Percentiles rank a stretch among this genome's conserved stretches.
Conservation (phyloP, 1,140 invertebrate species). For the Papilio dardanus region DNA sequence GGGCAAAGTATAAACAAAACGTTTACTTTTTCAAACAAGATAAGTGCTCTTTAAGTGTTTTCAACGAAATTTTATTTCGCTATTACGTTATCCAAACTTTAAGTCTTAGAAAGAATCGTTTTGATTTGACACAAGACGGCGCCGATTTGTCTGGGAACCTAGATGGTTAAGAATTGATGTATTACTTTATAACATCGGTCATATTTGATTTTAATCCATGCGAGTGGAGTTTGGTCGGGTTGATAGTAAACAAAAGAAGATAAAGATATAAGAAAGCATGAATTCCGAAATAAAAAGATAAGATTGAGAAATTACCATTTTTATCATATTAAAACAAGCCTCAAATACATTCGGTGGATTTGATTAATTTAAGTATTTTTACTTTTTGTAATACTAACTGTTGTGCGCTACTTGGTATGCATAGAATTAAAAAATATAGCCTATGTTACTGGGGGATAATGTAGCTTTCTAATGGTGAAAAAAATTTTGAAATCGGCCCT, state of each 20-base stretch:
- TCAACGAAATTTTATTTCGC: neutral
- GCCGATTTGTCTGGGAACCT: neutral
- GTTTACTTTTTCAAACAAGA: conserved; percentile 25
- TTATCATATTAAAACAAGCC: too few relatives aligned
- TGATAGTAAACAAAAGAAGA: neutral
- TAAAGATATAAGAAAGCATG: neutral
- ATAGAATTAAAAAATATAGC: too few relatives aligned
- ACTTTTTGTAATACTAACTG: too few relatives aligned
- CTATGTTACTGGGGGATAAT: too few relatives aligned
- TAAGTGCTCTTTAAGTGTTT: conserved; percentile 22
- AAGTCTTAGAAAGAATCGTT: neutral
- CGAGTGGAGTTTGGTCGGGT: too few relatives aligned
- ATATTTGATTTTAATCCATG: neutral
- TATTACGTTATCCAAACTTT: conserved; percentile 1
- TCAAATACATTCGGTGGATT: too few relatives aligned
- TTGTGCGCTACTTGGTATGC: too few relatives aligned
- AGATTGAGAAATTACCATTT: too few relatives aligned
- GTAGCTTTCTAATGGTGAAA: too few relatives aligned
- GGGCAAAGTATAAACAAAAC: conserved; percentile 22
- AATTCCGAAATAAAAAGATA: too few relatives aligned
- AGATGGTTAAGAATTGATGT: neutral
- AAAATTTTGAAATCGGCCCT: too few relatives aligned
- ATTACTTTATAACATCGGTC: neutral
- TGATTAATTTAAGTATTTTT: too few relatives aligned
- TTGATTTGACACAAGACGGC: neutral